A percentile compares a stretch with the other conserved stretches of the same genome.
Conservation (phyloP, 2,888 invertebrate species). For the Thyatira batis region DNA sequence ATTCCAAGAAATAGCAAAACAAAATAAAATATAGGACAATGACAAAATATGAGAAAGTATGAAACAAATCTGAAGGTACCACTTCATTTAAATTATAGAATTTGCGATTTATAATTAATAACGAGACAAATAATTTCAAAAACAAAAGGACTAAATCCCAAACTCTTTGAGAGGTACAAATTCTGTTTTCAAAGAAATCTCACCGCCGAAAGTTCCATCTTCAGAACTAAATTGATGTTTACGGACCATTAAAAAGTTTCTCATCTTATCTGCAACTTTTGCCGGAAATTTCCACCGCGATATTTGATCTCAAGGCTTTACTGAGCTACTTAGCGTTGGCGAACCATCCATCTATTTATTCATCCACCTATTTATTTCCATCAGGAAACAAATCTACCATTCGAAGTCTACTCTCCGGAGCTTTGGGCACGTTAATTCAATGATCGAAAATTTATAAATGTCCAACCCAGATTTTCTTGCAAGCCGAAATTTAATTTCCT, state of each 20-base stretch:
- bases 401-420: not conserved
- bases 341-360: not conserved
- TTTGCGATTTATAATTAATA: too few species aligned
- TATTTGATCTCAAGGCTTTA: conserved; percentile 5
- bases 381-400: too few species aligned
- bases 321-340: not conserved
- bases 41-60: too few species aligned
- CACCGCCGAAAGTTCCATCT: not conserved
- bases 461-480: too few species aligned
- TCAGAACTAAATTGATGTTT: conserved; percentile 4
- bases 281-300: not conserved
- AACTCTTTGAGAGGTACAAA: not conserved
- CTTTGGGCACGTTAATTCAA: not conserved
- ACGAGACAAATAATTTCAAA: not conserved
- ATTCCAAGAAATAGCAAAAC: too few species aligned
- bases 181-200: not conserved
- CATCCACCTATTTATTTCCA: not conserved
- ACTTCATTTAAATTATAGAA: too few species aligned
- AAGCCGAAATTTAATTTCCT: too few species aligned
- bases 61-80: too few species aligned
- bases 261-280: not conserved
- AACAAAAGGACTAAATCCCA: not conserved
- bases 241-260: conserved; percentile 9
- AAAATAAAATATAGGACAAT: too few species aligned
- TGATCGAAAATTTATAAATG: not conserved